Percentiles rank a stretch among this genome's conserved stretches.
Evolutionary conservation across 1,140 invertebrate species (phyloP).

Genomic region (Leucophenga varia): DNA sequence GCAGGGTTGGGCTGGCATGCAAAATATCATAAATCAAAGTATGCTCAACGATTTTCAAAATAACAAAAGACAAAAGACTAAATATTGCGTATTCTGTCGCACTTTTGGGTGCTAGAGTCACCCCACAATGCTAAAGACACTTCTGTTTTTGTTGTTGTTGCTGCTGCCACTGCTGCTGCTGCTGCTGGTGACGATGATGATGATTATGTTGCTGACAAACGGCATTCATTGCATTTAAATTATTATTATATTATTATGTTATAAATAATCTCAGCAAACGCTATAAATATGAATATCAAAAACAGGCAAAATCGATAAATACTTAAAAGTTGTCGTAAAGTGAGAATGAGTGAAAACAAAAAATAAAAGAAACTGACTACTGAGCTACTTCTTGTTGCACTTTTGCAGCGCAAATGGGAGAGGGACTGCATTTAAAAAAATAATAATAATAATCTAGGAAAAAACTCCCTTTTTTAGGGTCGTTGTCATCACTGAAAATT

Average conservation of each 20-base stretch:
- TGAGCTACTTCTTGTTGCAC: too few species aligned
- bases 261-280: conserved; percentile 30
- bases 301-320: conserved; percentile 42
- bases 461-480: not conserved
- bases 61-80: conserved; percentile 34
- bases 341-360: too few species aligned
- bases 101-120: too few species aligned
- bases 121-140: too few species aligned
- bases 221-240: conserved; percentile 49
- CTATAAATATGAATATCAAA: conserved; percentile 47
- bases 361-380: too few species aligned
- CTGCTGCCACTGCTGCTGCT: conserved; percentile 18
- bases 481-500: conserved; percentile 22
- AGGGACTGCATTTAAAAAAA: too few species aligned
- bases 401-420: too few species aligned
- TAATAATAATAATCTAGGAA: not conserved
- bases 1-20: conserved; percentile 25
- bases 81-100: too few species aligned
- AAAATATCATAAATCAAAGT: conserved; percentile 46
- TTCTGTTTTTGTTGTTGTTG: conserved; percentile 31
- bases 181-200: conserved; percentile 21
- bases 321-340: too few species aligned
- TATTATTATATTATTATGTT: conserved; percentile 51
- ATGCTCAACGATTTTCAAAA: conserved; percentile 51
- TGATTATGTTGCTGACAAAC: conserved; percentile 41